Conservation (phyloP, 2,797 vertebrate species). For the Potorous gilbertii region DNA sequence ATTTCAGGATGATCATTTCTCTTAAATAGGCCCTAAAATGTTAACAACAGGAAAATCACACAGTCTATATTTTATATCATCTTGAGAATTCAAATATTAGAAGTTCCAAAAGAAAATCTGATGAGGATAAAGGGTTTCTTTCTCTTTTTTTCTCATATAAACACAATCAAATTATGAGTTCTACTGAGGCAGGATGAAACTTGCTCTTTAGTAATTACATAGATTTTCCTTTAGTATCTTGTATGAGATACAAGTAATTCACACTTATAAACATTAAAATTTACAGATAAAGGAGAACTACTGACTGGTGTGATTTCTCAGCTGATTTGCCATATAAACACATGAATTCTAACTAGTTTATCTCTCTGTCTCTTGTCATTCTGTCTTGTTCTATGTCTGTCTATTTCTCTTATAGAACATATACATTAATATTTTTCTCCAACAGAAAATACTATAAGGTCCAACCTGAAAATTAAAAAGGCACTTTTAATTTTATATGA, state of each 20-base stretch:
- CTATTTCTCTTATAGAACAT: neutral
- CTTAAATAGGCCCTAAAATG: conserved; percentile 29
- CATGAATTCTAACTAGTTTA: neutral
- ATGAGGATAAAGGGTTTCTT: conserved; percentile 50
- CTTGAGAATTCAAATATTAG: conserved; percentile 54
- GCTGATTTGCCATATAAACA: conserved; percentile 33
- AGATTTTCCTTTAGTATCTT: conserved; percentile 64
- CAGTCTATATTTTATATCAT: conserved; percentile 53
- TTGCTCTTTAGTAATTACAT: conserved; percentile 62
- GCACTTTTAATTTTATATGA: conserved; percentile 27
- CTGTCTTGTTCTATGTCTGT: neutral
- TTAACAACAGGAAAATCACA: conserved; percentile 26
- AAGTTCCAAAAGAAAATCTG: conserved; percentile 18
- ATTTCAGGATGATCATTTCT: neutral
- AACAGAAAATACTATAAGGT: conserved; percentile 19
- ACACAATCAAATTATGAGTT: conserved; percentile 61
- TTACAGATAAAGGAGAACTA: conserved; percentile 64
- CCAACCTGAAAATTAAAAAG: conserved; percentile 15
- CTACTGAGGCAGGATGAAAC: conserved; percentile 70
- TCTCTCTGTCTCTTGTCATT: neutral
- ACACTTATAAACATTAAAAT: conserved; percentile 62
- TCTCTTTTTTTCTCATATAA: conserved; percentile 69
- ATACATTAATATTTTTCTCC: conserved; percentile 22
- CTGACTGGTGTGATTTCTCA: conserved; percentile 52
- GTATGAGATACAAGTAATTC: conserved; percentile 63